A percentile compares a stretch with the other conserved stretches of the same genome.
Conservation (phyloP, 2,113 vertebrate species). For the Anser brachyrhynchus region DNA sequence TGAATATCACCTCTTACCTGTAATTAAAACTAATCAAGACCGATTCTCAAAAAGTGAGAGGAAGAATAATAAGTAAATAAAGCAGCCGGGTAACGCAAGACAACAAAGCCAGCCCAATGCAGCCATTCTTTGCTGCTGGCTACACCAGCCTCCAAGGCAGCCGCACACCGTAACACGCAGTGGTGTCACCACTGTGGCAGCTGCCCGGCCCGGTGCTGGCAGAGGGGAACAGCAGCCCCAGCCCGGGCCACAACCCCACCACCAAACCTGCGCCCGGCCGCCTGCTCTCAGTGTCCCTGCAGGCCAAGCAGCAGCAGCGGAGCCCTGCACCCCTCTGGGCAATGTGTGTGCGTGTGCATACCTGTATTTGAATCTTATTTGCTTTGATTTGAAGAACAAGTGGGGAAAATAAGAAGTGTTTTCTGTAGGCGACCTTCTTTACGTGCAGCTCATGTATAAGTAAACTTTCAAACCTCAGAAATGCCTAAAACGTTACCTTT, state of each 20-base stretch:
- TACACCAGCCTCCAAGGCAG: neutral
- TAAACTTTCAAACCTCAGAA: neutral
- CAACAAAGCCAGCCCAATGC: neutral
- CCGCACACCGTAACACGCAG: neutral
- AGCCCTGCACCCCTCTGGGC: neutral
- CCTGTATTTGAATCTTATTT: neutral
- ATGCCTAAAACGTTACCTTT: neutral
- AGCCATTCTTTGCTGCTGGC: neutral
- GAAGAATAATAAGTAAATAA: neutral
- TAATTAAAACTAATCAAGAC: neutral
- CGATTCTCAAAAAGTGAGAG: neutral
- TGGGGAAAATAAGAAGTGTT: neutral
- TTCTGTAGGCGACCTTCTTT: neutral
- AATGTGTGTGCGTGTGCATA: neutral
- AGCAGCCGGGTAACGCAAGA: neutral
- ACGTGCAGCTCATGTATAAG: neutral
- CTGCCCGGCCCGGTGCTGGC: neutral
- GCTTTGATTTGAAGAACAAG: neutral
- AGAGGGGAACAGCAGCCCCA: neutral
- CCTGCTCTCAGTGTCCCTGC: neutral
- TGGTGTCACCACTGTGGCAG: neutral
- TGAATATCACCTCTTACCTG: neutral
- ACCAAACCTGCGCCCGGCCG: neutral
- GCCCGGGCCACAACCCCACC: rapidly evolving
- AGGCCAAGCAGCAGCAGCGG: rapidly evolving